These are phyloP conservation scores for Araneus ventricosus DNA, from an alignment of 1,140 invertebrate species.

Conservation along the genomic window DNA sequence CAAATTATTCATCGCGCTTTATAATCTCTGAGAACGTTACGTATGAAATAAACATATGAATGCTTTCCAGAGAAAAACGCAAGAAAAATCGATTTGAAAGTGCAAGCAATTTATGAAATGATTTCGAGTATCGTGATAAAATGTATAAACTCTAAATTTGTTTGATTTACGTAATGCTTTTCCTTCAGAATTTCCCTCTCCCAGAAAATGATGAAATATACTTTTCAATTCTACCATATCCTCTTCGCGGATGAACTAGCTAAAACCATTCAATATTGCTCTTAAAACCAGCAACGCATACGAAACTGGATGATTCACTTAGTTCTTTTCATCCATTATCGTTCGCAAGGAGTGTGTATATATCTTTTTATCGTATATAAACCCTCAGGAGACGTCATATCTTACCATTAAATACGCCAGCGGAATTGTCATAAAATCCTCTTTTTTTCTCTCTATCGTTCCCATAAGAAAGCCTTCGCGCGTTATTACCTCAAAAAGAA, in stretches of 20 bases:
- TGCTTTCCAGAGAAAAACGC: not conserved
- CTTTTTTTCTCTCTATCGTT: not conserved
- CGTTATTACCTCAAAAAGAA: slow-evolving; percentile 7
- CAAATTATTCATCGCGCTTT: not conserved
- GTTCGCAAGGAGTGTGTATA: not conserved
- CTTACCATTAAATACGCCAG: slow-evolving; percentile 27
- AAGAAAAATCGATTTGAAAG: not conserved
- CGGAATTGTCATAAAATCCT: slow-evolving; percentile 17
- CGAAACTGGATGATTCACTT: slow-evolving; percentile 8
- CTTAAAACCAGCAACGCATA: not conserved
- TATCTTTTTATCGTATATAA: slow-evolving; percentile 39
- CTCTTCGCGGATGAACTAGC: not conserved
- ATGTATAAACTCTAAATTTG: slow-evolving; percentile 6
- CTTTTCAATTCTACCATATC: not conserved
- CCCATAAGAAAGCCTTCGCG: not conserved
- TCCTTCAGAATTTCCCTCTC: not conserved
- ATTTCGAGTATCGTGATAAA: not conserved
- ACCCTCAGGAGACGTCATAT: slow-evolving; percentile 39
- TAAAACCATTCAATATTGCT: slow-evolving; percentile 33
- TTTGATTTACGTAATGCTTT: not conserved
- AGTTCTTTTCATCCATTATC: slow-evolving; percentile 18
- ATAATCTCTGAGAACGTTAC: not conserved
- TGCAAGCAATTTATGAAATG: not conserved
- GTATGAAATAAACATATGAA: not conserved
- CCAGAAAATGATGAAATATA: not conserved